Conservation (phyloP, 2,797 vertebrate species). For the Scolopax rusticola region DNA sequence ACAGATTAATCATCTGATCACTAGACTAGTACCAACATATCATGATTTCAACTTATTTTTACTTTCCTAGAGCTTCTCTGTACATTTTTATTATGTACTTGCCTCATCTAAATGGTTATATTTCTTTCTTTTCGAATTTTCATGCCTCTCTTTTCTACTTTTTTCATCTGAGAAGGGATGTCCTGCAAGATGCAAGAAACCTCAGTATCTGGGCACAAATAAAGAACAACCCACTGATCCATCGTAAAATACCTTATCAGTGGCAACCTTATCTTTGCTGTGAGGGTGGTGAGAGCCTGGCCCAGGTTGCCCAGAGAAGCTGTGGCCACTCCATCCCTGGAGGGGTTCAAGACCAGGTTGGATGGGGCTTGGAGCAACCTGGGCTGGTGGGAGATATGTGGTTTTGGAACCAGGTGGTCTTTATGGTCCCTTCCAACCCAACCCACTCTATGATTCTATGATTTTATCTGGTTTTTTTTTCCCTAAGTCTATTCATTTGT, state of each 20-base stretch:
- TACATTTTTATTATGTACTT: background rate
- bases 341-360: background rate
- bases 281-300: background rate
- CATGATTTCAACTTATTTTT: background rate
- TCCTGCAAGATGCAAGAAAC: background rate
- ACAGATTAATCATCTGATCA: background rate
- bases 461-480: background rate
- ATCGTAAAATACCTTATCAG: background rate
- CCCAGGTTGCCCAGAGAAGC: too few species aligned
- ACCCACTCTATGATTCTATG: background rate
- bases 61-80: background rate
- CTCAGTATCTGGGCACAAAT: background rate
- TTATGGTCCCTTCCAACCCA: background rate
- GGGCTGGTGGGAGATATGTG: background rate
- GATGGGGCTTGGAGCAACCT: background rate
- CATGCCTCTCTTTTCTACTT: background rate
- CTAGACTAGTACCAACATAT: background rate
- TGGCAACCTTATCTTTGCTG: background rate
- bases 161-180: background rate
- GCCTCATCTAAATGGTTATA: background rate
- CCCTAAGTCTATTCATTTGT: background rate
- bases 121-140: background rate
- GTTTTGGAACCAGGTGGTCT: background rate
- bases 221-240: background rate
- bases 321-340: background rate